Evolutionary conservation across 2,797 vertebrate species (phyloP).

Genomic region (Centropyge bicolor): DNA sequence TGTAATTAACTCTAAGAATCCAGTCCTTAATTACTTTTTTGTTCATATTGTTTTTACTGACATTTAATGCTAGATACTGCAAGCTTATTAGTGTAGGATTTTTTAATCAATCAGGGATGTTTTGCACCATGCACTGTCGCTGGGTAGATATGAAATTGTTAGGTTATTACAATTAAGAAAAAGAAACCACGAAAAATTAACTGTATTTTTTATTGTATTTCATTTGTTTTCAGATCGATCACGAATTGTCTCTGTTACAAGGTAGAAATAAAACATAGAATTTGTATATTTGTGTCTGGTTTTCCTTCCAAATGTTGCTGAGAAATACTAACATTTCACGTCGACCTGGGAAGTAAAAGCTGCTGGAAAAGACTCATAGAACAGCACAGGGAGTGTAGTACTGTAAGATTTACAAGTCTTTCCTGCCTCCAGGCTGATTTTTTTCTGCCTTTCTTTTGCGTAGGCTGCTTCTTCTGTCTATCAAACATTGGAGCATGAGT

Average conservation of each 20-base stretch:
- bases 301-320: slow-evolving; percentile 14
- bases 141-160: slow-evolving; percentile 78
- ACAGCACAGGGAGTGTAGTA: not conserved
- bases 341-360: not conserved
- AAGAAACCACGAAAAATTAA: slow-evolving; percentile 60
- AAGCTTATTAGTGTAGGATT: slow-evolving; percentile 73
- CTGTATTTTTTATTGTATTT: slow-evolving; percentile 82
- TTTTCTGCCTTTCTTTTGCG: slow-evolving; percentile 1
- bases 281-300: slow-evolving; percentile 78
- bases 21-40: slow-evolving; percentile 48
- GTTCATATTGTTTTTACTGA: slow-evolving; percentile 70
- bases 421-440: not conserved
- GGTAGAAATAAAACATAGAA: slow-evolving; percentile 83
- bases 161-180: slow-evolving; percentile 66
- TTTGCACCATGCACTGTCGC: slow-evolving; percentile 85
- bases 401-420: not conserved
- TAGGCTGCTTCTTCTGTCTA: slow-evolving; percentile 18
- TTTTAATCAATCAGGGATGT: slow-evolving; percentile 86
- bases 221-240: slow-evolving; percentile 78
- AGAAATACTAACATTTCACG: not conserved
- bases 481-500: slow-evolving; percentile 39
- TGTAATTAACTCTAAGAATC: slow-evolving; percentile 60
- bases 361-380: not conserved
- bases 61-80: slow-evolving; percentile 65
- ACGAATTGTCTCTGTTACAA: slow-evolving; percentile 83